Percentiles rank a stretch among this genome's conserved stretches.
Conservation (phyloP, 2,797 vertebrate species). For the Tinamus major region DNA sequence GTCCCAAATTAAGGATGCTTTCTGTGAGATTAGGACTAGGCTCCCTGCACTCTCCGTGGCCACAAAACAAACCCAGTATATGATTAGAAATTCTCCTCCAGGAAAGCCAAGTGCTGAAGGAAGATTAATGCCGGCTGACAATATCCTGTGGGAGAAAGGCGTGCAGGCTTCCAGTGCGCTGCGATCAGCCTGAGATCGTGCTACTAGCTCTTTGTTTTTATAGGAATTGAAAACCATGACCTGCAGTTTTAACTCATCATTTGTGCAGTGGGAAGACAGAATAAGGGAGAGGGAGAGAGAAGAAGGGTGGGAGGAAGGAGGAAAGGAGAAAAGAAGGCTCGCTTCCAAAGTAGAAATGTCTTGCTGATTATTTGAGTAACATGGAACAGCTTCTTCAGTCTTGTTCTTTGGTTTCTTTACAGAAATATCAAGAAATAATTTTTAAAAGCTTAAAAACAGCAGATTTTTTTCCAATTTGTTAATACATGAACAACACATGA, state of each 20-base stretch:
- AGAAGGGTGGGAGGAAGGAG: too few species aligned
- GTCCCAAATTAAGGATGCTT: neutral
- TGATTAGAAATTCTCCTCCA: neutral
- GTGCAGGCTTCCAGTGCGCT: too few species aligned
- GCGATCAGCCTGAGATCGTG: neutral
- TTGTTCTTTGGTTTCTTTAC: neutral
- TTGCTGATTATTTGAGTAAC: neutral
- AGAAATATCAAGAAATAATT: neutral
- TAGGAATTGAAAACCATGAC: neutral
- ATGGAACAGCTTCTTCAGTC: neutral
- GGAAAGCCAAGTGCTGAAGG: neutral
- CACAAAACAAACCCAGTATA: neutral
- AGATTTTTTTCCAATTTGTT: neutral
- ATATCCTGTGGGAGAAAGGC: neutral
- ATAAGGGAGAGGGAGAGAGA: neutral
- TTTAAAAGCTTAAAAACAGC: neutral
- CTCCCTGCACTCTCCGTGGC: neutral
- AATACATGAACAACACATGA: neutral
- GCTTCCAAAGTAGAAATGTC: neutral
- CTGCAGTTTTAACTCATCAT: neutral
- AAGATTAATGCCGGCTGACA: neutral
- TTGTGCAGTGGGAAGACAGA: neutral
- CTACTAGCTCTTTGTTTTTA: neutral
- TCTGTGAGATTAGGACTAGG: neutral
- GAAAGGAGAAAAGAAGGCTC: neutral